Evolutionary conservation across 2,797 vertebrate species (phyloP).

Genomic region (Crocodylus rhombifer): DNA sequence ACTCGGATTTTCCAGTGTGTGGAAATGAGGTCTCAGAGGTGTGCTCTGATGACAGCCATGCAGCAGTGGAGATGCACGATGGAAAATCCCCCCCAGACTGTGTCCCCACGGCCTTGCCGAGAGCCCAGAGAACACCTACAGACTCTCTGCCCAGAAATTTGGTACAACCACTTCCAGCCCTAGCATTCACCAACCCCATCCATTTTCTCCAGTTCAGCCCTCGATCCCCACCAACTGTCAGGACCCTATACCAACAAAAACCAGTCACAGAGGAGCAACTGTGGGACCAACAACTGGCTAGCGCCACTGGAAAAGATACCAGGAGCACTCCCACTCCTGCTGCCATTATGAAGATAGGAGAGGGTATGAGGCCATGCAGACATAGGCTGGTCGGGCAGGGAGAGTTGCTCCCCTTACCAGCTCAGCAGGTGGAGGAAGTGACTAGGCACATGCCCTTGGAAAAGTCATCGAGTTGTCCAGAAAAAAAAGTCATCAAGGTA

Average conservation of each 20-base stretch:
- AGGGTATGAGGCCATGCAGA: conserved; percentile 1
- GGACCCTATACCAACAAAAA: background rate
- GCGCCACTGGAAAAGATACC: background rate
- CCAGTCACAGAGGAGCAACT: background rate
- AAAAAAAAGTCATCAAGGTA: background rate
- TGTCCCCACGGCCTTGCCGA: conserved; percentile 62
- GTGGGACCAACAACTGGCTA: conserved; percentile 1
- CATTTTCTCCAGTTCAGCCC: conserved; percentile 65
- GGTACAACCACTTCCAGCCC: conserved; percentile 25
- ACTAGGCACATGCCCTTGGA: conserved; percentile 74
- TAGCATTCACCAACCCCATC: conserved; percentile 78
- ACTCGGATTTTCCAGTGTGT: conserved; percentile 3
- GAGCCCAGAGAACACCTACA: conserved; percentile 11
- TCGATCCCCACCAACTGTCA: conserved; percentile 57
- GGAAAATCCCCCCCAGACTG: conserved; percentile 51
- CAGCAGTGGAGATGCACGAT: background rate
- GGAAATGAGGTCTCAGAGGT: background rate
- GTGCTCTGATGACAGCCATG: conserved; percentile 17
- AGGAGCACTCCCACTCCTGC: conserved; percentile 3
- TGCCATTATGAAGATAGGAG: background rate
- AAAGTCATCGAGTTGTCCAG: conserved; percentile 82
- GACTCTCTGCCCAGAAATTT: conserved; percentile 18
- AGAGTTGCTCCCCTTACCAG: background rate
- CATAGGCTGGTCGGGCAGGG: background rate
- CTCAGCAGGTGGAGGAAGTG: conserved; percentile 1